Evolutionary conservation across 2,113 vertebrate species (phyloP).

Genomic region (Pteruthius melanotis): DNA sequence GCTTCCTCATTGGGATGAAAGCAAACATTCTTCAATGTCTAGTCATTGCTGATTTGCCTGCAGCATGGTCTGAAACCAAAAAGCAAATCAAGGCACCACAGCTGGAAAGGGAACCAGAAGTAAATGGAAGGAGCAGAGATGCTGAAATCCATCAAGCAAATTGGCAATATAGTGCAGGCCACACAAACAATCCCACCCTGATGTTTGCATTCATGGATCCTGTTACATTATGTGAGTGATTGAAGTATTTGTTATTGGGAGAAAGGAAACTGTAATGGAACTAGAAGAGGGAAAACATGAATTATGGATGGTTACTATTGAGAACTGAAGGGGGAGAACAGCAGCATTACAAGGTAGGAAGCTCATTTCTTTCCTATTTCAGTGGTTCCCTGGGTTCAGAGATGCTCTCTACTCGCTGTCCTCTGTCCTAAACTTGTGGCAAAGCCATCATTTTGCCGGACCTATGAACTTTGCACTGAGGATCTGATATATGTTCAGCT

Average conservation of each 20-base stretch:
- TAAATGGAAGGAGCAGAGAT: neutral
- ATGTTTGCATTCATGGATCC: neutral
- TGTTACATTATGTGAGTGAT: neutral
- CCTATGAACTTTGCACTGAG: neutral
- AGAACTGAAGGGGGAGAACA: neutral
- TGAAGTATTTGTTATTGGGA: neutral
- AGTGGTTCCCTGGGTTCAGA: neutral
- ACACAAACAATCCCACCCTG: neutral
- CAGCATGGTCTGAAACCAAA: neutral
- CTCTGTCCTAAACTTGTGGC: neutral
- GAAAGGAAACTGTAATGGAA: constrained; percentile 28
- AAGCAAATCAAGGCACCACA: neutral
- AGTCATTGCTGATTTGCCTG: neutral
- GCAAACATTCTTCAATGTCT: neutral
- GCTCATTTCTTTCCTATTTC: neutral
- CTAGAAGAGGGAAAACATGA: neutral
- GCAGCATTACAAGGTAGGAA: neutral
- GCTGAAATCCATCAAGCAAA: neutral
- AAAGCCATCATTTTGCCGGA: neutral
- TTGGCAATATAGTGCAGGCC: neutral
- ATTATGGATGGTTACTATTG: constrained; percentile 2
- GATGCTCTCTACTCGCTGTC: neutral
- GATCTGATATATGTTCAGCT: neutral
- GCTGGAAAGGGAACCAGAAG: neutral
- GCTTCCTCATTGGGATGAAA: neutral